Conservation (phyloP, 2,888 invertebrate genomes). For the Torymus texanus region DNA sequence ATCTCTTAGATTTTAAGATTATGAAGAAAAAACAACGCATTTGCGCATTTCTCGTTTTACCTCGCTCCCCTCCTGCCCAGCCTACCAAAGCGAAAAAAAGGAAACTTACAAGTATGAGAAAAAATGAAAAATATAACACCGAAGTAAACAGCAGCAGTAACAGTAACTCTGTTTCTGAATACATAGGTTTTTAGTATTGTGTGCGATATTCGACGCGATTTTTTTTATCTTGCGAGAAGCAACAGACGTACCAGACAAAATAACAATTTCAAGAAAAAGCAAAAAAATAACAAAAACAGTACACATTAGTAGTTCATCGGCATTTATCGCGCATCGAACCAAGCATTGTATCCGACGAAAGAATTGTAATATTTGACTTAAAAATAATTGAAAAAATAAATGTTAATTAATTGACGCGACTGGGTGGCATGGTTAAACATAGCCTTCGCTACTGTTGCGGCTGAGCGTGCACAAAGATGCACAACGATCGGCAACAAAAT, state of each 20-base stretch:
- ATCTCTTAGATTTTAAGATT: conserved; percentile 51
- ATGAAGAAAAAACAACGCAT: conserved; percentile 42
- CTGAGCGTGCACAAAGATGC: conserved; percentile 43
- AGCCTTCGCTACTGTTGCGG: conserved; percentile 39
- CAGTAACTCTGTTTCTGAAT: conserved; percentile 41
- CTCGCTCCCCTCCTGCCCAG: conserved; percentile 54
- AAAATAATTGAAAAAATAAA: conserved; percentile 42
- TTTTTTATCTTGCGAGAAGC: conserved; percentile 48
- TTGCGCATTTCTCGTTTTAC: conserved; percentile 54
- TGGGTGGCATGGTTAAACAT: conserved; percentile 28
- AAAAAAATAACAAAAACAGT: conserved; percentile 32
- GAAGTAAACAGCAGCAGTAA: conserved; percentile 26
- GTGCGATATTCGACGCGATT: conserved; percentile 42
- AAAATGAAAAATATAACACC: conserved; percentile 19
- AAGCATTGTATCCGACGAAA: conserved; percentile 49
- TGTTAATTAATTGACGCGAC: conserved; percentile 31
- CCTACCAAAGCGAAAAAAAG: conserved; percentile 48
- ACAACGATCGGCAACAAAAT: conserved; percentile 47
- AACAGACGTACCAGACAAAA: conserved; percentile 26
- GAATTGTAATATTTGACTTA: conserved; percentile 48
- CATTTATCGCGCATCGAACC: conserved; percentile 42
- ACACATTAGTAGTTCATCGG: conserved; percentile 26
- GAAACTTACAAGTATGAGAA: conserved; percentile 16
- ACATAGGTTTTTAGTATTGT: conserved; percentile 43
- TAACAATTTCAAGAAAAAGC: conserved; percentile 23